These are phyloP conservation scores for Diplodus sargus DNA, from an alignment of 2,797 vertebrate genomes.

Conservation along the genomic window DNA sequence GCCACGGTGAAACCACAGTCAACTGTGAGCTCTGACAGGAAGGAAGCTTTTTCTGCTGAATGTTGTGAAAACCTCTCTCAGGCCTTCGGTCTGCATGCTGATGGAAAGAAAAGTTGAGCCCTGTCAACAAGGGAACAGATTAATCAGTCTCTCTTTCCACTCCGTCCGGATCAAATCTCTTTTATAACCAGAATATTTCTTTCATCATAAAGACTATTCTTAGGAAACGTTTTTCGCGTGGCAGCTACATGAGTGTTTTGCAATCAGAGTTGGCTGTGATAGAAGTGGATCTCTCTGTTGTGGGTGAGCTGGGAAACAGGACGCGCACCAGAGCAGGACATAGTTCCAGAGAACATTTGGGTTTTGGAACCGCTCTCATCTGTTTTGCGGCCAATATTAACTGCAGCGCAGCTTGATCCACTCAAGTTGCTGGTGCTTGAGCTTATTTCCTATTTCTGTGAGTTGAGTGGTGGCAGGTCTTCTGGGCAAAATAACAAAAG, in stretches of 20 bases:
- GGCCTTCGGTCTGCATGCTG: slow-evolving; percentile 47
- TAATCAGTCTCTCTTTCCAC: slow-evolving; percentile 41
- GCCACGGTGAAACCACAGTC: slow-evolving; percentile 44
- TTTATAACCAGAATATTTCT: slow-evolving; percentile 21
- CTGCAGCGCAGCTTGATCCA: slow-evolving; percentile 25
- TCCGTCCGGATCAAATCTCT: slow-evolving; percentile 12
- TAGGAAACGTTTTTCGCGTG: neutral
- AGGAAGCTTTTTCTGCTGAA: slow-evolving; percentile 78
- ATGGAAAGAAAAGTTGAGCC: slow-evolving; percentile 39
- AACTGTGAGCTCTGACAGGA: slow-evolving; percentile 65
- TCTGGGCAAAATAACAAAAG: neutral
- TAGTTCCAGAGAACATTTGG: slow-evolving; percentile 55
- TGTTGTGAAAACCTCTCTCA: slow-evolving; percentile 62
- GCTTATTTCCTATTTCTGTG: slow-evolving; percentile 25
- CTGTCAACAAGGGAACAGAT: slow-evolving; percentile 56
- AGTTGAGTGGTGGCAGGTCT: neutral
- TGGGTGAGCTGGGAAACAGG: slow-evolving; percentile 45
- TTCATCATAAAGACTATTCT: slow-evolving; percentile 28
- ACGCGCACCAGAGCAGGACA: slow-evolving; percentile 40
- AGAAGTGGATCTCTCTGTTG: slow-evolving; percentile 36
- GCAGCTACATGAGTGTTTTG: neutral
- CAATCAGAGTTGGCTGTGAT: slow-evolving; percentile 30
- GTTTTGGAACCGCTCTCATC: slow-evolving; percentile 44
- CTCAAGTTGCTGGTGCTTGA: slow-evolving; percentile 2
- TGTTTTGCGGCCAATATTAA: slow-evolving; percentile 46